Evolutionary conservation across 92 coral and sea anemone species (phyloP), one percentile per base, ranked within the genome.

Genomic region (Isaurus tuberculatus): DNA sequence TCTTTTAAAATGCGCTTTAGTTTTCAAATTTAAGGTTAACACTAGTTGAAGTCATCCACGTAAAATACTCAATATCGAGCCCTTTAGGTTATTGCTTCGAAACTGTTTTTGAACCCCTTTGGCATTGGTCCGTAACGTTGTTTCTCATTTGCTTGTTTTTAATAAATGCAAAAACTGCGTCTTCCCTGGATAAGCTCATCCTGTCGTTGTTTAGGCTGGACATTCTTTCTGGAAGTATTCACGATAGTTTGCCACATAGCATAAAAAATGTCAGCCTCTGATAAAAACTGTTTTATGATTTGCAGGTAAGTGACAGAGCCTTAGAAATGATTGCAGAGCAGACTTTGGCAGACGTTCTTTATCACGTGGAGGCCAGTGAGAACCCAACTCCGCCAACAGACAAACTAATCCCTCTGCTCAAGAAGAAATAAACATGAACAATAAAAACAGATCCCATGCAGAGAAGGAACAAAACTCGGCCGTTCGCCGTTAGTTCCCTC

Each of bases 241-340:
- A 13, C 7, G 10, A 40, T 7, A 7, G 10, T 0, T 8, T 8
- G 58, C 19, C 19, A 17, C 23, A 55, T 17, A 44, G 23, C 9
- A 17, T 2, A 17, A 4, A 17, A 17, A 15, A 28, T 40, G 2
- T 9, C 15, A 17, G 13, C 27, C 23, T 77, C 10, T 32, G 44
- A 33, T 34, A 0, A 19, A 0, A 30, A 20, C 11, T 44, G 15
- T 37, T 22, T 75, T 30, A 17, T 51, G 31, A 53, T 25, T 77
- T 40, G 60, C 66, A 77, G 82, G 42, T 77, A 28, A 77, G 82
- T 40, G 82, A 77, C 30, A 77, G 82, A 77, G 82, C 82, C 25
- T 64, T 77, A 36, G 82, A 77, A 43, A 27, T 77, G 33, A 77
- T 77, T 10, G 82, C 69, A 11, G 82, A 77, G 14, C 82, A 77